These are phyloP conservation scores for Dinoponera quadriceps DNA, from an alignment of 1,140 invertebrate genomes.

Conservation along the genomic window DNA sequence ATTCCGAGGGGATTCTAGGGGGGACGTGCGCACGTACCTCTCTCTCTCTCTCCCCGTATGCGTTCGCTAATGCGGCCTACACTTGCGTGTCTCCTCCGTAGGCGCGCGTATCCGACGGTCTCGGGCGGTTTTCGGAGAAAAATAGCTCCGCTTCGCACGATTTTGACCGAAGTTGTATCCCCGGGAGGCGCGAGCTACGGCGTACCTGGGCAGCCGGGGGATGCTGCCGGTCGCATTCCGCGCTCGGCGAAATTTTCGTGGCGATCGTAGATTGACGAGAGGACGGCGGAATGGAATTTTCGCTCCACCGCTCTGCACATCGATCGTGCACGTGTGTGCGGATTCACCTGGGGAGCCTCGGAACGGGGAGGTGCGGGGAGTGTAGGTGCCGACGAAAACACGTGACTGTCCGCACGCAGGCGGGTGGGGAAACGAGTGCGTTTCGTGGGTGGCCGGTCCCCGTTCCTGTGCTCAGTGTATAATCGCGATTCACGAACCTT, in stretches of 20 bases:
- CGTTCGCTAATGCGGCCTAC: slow-evolving; percentile 21
- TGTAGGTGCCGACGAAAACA: slow-evolving; percentile 24
- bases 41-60: slow-evolving; percentile 4
- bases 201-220: too few relatives aligned
- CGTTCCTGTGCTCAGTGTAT: slow-evolving; percentile 77
- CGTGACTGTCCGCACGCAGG: slow-evolving; percentile 12
- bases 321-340: slow-evolving; percentile 52
- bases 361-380: too few relatives aligned
- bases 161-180: slow-evolving; percentile 10
- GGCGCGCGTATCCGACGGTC: background rate
- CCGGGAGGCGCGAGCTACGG: too few relatives aligned
- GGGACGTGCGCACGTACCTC: slow-evolving; percentile 23
- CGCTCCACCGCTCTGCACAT: background rate
- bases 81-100: background rate
- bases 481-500: slow-evolving; percentile 76
- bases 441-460: slow-evolving; percentile 70
- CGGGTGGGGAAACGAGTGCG: slow-evolving; percentile 64
- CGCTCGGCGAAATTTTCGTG: too few relatives aligned
- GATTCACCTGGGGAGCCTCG: slow-evolving; percentile 11
- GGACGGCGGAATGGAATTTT: slow-evolving; percentile 12
- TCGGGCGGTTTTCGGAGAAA: background rate
- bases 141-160: background rate
- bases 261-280: background rate
- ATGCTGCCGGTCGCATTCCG: too few relatives aligned
- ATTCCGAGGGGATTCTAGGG: slow-evolving; percentile 62